Evolutionary conservation across 2,113 vertebrate species (phyloP).

Genomic region (Mormoops blainvillei): DNA sequence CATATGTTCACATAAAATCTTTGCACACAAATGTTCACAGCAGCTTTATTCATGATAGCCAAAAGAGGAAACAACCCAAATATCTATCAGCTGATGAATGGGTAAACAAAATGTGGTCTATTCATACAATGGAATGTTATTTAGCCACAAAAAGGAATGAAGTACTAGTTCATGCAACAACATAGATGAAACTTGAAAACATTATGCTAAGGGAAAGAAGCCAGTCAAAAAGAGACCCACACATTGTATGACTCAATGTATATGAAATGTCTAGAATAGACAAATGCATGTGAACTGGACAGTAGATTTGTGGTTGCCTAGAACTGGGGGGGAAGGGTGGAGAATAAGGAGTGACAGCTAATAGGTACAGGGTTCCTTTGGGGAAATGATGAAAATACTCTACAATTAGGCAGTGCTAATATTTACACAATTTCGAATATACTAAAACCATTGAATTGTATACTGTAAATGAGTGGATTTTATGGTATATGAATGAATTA

Average conservation of each 20-base stretch:
- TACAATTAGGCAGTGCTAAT: not conserved
- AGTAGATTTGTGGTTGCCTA: not conserved
- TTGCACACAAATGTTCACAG: not conserved
- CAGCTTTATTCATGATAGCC: not conserved
- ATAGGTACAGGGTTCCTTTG: not conserved
- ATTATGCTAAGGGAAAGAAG: not conserved
- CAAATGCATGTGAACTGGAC: not conserved
- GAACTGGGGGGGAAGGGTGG: not conserved
- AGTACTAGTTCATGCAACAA: not conserved
- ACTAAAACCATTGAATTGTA: not conserved
- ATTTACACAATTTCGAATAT: not conserved
- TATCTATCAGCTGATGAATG: not conserved
- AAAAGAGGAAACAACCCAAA: not conserved
- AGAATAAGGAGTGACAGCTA: not conserved
- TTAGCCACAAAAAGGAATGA: not conserved
- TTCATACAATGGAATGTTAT: not conserved
- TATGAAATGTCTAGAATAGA: not conserved
- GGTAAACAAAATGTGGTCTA: not conserved
- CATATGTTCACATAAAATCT: not conserved
- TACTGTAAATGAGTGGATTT: not conserved
- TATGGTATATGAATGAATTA: not conserved
- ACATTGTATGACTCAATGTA: not conserved
- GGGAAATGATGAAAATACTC: not conserved
- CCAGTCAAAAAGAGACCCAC: not conserved
- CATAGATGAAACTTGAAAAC: not conserved